Conservation (phyloP, 2,113 vertebrate species). For the Arizona elegans region DNA sequence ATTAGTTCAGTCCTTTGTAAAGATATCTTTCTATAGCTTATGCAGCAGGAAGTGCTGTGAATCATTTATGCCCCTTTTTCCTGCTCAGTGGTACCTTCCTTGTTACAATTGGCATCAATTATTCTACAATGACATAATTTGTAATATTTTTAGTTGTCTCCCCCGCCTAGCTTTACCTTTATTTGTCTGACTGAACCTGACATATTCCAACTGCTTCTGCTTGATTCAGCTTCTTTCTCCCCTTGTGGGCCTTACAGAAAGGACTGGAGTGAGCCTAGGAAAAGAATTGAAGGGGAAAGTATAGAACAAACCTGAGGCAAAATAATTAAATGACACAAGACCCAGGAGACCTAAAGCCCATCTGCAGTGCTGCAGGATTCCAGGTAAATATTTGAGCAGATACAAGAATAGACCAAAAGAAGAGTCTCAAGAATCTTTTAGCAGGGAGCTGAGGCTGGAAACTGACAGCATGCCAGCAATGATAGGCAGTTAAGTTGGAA, state of each 20-base stretch:
- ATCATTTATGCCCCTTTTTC: neutral
- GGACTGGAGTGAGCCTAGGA: neutral
- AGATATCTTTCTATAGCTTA: neutral
- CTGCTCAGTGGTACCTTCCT: neutral
- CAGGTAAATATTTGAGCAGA: neutral
- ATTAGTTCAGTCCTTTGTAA: neutral
- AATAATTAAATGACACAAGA: neutral
- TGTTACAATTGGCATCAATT: neutral
- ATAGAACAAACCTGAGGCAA: neutral
- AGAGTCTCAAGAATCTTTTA: neutral
- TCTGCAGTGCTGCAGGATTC: neutral
- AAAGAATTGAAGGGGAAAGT: neutral
- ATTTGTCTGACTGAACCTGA: neutral
- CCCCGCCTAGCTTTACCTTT: neutral
- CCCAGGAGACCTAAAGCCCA: neutral
- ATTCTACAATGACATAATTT: neutral
- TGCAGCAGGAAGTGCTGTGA: neutral
- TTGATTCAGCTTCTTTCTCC: neutral
- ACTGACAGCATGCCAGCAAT: neutral
- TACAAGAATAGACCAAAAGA: neutral
- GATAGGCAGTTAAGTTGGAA: neutral
- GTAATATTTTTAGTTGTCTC: neutral
- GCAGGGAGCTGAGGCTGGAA: neutral
- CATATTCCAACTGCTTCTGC: neutral
- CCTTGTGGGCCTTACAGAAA: neutral